Conservation (phyloP, 2,113 vertebrate species). For the Thomomys bottae region DNA sequence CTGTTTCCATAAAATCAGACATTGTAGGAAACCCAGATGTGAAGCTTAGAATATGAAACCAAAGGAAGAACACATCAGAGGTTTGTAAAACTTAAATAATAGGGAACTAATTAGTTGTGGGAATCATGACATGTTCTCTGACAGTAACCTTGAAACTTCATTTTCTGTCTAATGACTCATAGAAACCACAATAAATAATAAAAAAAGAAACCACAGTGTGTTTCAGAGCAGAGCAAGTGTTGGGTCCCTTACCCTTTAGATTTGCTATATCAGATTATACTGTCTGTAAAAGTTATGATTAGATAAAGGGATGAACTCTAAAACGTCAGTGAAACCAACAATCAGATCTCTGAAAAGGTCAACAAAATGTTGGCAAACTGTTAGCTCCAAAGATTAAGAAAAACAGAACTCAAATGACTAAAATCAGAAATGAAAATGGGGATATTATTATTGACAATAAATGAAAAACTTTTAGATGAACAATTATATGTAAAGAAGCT, state of each 20-base stretch:
- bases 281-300: not conserved
- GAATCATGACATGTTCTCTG: conserved; percentile 33
- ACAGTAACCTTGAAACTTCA: conserved; percentile 65
- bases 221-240: not conserved
- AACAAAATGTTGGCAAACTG: not conserved
- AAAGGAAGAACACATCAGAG: conserved; percentile 25
- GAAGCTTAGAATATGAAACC: conserved; percentile 41
- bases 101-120: conserved; percentile 31
- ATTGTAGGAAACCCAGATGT: conserved; percentile 33
- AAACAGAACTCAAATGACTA: not conserved
- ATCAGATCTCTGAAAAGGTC: not conserved
- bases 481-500: not conserved
- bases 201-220: conserved; percentile 38
- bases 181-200: conserved; percentile 58
- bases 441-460: not conserved
- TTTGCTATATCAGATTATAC: not conserved
- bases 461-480: not conserved
- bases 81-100: conserved; percentile 34
- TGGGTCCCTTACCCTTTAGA: not conserved
- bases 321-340: not conserved
- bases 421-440: not conserved
- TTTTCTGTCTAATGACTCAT: conserved; percentile 62
- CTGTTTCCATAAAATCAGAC: conserved; percentile 45
- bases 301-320: not conserved
- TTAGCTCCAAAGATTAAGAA: not conserved